A percentile compares a stretch with the other conserved stretches of the same genome.
Evolutionary conservation across 2,797 vertebrate species (phyloP).

Genomic region (Parotocinclus haroldoi): DNA sequence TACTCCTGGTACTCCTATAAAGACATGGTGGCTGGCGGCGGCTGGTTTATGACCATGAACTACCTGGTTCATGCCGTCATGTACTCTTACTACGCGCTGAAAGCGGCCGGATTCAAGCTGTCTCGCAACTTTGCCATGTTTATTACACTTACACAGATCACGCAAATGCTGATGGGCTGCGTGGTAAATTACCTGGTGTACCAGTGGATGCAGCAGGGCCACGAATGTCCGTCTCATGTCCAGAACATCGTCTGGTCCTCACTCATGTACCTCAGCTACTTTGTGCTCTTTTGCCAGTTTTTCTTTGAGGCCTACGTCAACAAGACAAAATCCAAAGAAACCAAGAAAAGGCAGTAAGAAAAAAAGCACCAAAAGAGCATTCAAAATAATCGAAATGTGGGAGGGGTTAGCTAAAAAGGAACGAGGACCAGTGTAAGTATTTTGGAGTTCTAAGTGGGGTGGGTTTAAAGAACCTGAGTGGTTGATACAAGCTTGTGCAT

Average conservation of each 20-base stretch:
- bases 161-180: constrained; percentile 96
- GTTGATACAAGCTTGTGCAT: constrained; percentile 60
- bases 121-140: constrained; percentile 98
- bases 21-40: constrained; percentile 97
- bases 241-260: constrained; percentile 98
- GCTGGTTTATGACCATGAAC: constrained; percentile 99
- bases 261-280: constrained; percentile 99
- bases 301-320: constrained; percentile 92
- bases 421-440: constrained; percentile 51
- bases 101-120: constrained; percentile 89
- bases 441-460: constrained; percentile 12
- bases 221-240: constrained; percentile 90
- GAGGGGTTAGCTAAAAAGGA: constrained; percentile 35
- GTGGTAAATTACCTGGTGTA: constrained; percentile 97
- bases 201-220: constrained; percentile 96
- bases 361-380: constrained; percentile 55
- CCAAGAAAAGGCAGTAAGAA: constrained; percentile 70
- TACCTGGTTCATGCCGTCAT: constrained; percentile 96
- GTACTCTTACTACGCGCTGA: constrained; percentile 97
- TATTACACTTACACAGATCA: constrained; percentile 97
- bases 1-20: constrained; percentile 99
- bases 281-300: constrained; percentile 98
- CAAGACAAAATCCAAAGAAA: constrained; percentile 76
- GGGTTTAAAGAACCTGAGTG: constrained; percentile 29
- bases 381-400: constrained; percentile 59